Evolutionary conservation across 2,888 invertebrate genomes (phyloP).

Genomic region (Cephus spinipes): DNA sequence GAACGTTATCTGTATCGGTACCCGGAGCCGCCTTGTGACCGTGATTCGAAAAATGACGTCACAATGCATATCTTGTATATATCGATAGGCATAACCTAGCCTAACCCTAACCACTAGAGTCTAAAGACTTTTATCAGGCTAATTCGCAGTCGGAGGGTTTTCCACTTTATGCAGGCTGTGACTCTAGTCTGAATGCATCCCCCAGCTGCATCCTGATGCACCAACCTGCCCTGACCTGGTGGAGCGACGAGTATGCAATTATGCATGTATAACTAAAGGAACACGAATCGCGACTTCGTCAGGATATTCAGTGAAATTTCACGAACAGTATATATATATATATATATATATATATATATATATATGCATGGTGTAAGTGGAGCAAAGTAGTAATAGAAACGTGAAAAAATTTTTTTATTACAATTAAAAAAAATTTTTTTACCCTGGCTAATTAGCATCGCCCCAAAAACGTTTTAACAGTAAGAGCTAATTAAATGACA

Average conservation of each 20-base stretch:
- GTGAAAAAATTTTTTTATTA: background rate
- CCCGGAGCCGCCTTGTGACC: too few relatives aligned
- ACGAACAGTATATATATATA: background rate
- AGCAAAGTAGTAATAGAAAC: background rate
- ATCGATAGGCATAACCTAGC: background rate
- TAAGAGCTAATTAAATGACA: background rate
- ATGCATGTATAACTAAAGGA: background rate
- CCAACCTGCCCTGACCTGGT: background rate
- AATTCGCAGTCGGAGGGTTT: constrained; percentile 11
- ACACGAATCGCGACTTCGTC: background rate
- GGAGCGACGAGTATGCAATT: background rate
- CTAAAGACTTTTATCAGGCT: constrained; percentile 14
- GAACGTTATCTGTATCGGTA: too few relatives aligned
- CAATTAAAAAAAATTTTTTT: background rate
- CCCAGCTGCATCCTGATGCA: background rate
- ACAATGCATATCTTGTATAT: background rate
- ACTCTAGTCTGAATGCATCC: background rate
- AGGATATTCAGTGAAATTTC: background rate
- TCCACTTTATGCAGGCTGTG: background rate
- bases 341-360: too few relatives aligned
- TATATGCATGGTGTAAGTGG: background rate
- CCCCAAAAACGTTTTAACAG: background rate
- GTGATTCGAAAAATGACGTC: too few relatives aligned
- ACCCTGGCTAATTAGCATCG: background rate
- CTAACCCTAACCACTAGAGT: constrained; percentile 8